Evolutionary conservation across 2,113 vertebrate species (phyloP), one percentile per base, ranked within the genome.

Genomic region (Cyprinodon brontotheroides): DNA sequence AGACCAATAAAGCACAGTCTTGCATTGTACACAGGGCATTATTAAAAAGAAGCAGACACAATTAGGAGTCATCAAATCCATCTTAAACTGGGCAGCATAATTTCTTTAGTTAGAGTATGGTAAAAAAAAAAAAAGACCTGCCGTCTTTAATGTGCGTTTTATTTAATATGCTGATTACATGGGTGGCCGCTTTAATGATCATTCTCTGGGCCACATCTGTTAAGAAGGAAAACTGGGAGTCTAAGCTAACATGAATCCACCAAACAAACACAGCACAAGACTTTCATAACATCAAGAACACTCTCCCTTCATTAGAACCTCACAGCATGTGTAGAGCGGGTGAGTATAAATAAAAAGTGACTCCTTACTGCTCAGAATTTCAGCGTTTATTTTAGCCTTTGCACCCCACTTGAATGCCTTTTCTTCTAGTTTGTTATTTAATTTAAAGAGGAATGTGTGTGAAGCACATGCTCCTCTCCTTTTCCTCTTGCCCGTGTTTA

Each of bases 1-100:
- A 92, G 92, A 82, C 94, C 89, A 89, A 91, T 94, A 93, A 94
- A 94, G 85, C 80, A 90, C 41, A 20, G 79, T 78, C 78, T 72
- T 69, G 72, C 64, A 15, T 74, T 86, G 85, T 83, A 76, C 77
- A 81, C 70, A 67, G 68, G 69, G 75, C 70, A 72, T 89, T 86
- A 89, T 91, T 92, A 91, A 90, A 85, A 85, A 85, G 79, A 82
- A 87, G 88, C 90, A 93, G 87, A 93, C 87, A 88, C 91, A 68
- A 89, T 94, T 93, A 93, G 85, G 79, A 82, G 78, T 80, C 74
- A 87, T 91, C 87, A 82, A 92, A 90, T 92, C 88, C 80, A 91
- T 92, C 91, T 92, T 76, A 82, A 88, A 89, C 70, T 80, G 86
- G 84, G 86, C 83, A 75, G 80, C 70, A 12, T 69, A 29, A 75